Evolutionary conservation across 2,797 vertebrate species (phyloP), one percentile per base, ranked within the genome.

Genomic region (Darevskia mixta): DNA sequence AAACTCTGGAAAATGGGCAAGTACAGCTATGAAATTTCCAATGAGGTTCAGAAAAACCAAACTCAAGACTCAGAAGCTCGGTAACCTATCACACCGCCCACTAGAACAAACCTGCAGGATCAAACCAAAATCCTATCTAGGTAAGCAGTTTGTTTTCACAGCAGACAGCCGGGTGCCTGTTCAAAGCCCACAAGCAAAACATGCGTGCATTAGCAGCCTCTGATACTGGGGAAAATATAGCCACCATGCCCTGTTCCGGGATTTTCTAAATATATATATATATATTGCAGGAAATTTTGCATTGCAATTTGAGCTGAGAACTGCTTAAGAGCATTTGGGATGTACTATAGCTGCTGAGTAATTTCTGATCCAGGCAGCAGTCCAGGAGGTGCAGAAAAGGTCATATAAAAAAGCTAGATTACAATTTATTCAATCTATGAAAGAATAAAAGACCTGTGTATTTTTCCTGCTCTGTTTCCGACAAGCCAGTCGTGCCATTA

Each of bases 401-500:
- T 49, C 49, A 55, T 55, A 55, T 55, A 55, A 55, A 55, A 55
- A 55, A 38, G 20, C 35, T 79, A 17, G 29, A 5, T 85, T 49
- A 10, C 7, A 15, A 55, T 18, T 66, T 58, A 13, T 77, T 25
- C 20, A 78, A 81, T 29, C 29, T 17, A 10, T 18, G 38, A 29
- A 64, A 41, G 17, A 66, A 13, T 80, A 32, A 85, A n/a, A 85
- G 87, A 99, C 99, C 98, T 99, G 98, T 2, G 99, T 99, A 73
- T 97, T 97, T 92, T 95, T 97, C 89, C 91, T 97, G 90, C 97
- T 98, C 91, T 98, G 97, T 75, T 95, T 98, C 93, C 97, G 97
- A 78, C 98, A 97, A 69, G 98, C 96, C 96, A 98, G 93, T 23
- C 96, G 97, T 9, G 99, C 98, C 58, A 98, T 97, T 82, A 96